Base-by-base conservation (phyloP, 2,888 invertebrate species). In the Tortrix viridana region DNA sequence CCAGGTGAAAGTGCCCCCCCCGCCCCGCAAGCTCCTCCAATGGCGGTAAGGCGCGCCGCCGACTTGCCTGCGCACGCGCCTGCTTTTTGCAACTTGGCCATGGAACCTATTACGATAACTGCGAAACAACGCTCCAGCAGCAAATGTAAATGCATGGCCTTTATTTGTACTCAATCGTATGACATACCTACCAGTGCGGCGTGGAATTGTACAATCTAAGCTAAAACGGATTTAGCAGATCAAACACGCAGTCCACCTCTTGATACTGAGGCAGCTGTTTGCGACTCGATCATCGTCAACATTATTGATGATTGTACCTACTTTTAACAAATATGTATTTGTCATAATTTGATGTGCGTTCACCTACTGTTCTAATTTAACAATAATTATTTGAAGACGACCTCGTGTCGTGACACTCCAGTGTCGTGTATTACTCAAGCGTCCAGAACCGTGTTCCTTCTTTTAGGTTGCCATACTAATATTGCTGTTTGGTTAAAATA, bases 41-140 rank as follows among this genome's bases (percentile, higher is more conserved):
- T 82, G 77, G 78, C 79, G 71, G 79, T 75, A 78, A 78, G 81
- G 80, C 83, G 81, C 82, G 79, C 78, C 82, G 79, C 78, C 78
- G 75, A 74, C 79, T 81, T 82, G 76, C 81, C 82, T 79, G 88
- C 90, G 89, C 91, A 88, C 87, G 88, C 88, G 89, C 84, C 77
- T 83, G 83, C 78, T 89, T 89, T 90, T 91, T 90, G 92, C 91
- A 92, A 91, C 84, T 87, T 88, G 92, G 89, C 92, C 91, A 89
- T 92, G 92, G 88, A 85, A 81, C 85, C 84, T 88, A 88, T 89
- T 88, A 89, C 88, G 88, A 85, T 87, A 87, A 85, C 88, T 86
- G 82, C 84, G 84, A 89, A 87, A 88, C 84, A 84, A 82, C 83
- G 82, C 82, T 81, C 77, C 80, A 81, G 78, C 82, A 82, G 77